These are phyloP conservation scores for Girardinus metallicus DNA, from an alignment of 2,797 vertebrate species.

Conservation along the genomic window DNA sequence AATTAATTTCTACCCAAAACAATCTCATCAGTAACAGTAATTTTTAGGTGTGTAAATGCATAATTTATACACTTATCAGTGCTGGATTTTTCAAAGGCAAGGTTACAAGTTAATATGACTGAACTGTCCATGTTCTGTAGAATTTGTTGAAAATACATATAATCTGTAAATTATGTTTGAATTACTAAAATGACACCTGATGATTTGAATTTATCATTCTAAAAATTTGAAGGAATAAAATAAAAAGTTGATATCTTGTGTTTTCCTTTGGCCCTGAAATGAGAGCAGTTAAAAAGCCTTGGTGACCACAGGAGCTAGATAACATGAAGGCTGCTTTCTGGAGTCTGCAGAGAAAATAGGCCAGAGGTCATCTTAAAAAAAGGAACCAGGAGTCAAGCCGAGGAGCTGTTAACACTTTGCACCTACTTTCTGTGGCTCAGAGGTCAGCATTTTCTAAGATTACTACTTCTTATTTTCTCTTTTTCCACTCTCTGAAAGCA, in stretches of 20 bases:
- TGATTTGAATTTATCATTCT: neutral
- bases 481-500: slow-evolving; percentile 64
- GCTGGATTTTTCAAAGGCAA: neutral
- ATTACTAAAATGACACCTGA: neutral
- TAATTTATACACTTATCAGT: neutral
- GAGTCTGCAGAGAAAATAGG: slow-evolving; percentile 48
- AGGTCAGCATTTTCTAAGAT: slow-evolving; percentile 81
- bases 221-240: slow-evolving; percentile 7
- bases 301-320: slow-evolving; percentile 38
- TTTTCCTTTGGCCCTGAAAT: slow-evolving; percentile 54
- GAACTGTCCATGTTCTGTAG: neutral
- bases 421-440: slow-evolving; percentile 68
- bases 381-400: slow-evolving; percentile 35
- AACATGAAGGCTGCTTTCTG: slow-evolving; percentile 42
- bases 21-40: neutral
- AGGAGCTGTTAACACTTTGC: slow-evolving; percentile 71
- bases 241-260: slow-evolving; percentile 7
- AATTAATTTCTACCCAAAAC: neutral
- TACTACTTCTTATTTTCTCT: slow-evolving; percentile 73
- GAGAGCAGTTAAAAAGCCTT: slow-evolving; percentile 21
- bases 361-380: slow-evolving; percentile 53
- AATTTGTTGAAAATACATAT: neutral
- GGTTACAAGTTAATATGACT: neutral
- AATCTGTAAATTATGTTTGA: neutral
- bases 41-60: neutral